phyloP scores from a whole-genome alignment of 37 sponge, comb jelly and placozoan species.

The Oscarella lobularis region DNA sequence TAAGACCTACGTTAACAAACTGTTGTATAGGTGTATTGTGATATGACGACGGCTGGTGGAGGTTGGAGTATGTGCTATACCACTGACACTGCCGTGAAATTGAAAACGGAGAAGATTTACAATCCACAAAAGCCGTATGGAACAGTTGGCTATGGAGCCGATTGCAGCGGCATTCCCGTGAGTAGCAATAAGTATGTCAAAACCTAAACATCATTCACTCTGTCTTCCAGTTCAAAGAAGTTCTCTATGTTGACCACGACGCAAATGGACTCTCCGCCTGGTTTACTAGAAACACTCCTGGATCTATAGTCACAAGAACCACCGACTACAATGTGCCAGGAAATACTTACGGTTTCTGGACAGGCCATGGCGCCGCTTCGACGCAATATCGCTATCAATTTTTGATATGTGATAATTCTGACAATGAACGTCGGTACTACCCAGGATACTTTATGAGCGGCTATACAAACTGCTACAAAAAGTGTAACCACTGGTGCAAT shows the following conservation, averaged over 20 bases:
- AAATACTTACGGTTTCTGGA: background rate
- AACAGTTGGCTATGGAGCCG: background rate
- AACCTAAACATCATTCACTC: background rate
- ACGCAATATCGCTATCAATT: background rate
- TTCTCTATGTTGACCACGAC: background rate
- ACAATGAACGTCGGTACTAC: background rate
- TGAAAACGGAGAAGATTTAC: background rate
- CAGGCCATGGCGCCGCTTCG: background rate
- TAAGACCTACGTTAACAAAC: background rate
- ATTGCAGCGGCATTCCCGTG: background rate
- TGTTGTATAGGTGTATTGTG: conserved; percentile 1
- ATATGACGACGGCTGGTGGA: background rate
- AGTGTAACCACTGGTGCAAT: background rate
- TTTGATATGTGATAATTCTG: background rate
- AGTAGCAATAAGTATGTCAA: background rate
- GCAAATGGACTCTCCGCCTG: background rate
- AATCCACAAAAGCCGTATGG: background rate
- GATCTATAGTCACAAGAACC: background rate
- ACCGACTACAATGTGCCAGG: background rate
- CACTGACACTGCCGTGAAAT: background rate
- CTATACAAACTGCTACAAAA: background rate
- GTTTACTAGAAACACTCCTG: background rate
- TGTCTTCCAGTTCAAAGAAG: background rate
- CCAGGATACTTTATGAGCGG: background rate
- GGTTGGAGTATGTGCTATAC: conserved; percentile 2